Percentiles rank a stretch among this genome's conserved stretches.
phyloP scores from a whole-genome alignment of 2,113 vertebrate species.

The Orycteropus afer region DNA sequence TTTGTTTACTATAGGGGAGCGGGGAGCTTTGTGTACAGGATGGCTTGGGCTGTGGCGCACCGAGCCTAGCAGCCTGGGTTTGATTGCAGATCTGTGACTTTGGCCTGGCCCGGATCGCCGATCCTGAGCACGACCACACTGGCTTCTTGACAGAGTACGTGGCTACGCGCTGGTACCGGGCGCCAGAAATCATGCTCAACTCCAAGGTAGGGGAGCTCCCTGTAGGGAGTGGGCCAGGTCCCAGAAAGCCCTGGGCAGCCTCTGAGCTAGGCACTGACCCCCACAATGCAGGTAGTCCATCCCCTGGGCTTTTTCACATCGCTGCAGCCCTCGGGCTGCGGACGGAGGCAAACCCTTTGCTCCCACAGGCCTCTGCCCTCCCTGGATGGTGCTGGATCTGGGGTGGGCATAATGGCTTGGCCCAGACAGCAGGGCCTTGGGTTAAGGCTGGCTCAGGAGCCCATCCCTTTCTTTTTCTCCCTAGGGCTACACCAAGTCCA shows the following conservation, averaged over 20 bases:
- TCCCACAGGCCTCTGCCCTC: not conserved
- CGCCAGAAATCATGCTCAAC: constrained; percentile 96
- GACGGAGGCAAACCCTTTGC: not conserved
- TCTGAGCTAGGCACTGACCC: not conserved
- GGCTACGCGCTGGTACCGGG: constrained; percentile 95
- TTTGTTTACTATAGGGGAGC: not conserved
- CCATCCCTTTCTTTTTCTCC: not conserved
- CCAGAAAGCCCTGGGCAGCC: not conserved
- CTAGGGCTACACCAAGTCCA: constrained; percentile 95
- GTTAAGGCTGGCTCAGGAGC: not conserved
- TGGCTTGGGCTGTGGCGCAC: not conserved
- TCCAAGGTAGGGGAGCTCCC: constrained; percentile 87
- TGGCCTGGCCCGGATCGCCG: constrained; percentile 92
- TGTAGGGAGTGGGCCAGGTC: not conserved
- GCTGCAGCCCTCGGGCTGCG: not conserved
- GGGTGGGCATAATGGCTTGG: not conserved
- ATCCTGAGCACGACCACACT: constrained; percentile 94
- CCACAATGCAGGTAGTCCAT: not conserved
- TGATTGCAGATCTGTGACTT: constrained; percentile 93
- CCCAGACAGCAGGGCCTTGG: not conserved
- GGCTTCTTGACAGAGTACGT: constrained; percentile 95
- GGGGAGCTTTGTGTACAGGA: not conserved
- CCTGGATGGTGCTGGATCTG: not conserved
- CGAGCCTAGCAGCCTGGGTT: not conserved
- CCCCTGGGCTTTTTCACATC: not conserved